Evolutionary conservation across 2,888 invertebrate genomes (phyloP), one percentile per base, ranked within the genome.

Genomic region (Drosophila anceps): DNA sequence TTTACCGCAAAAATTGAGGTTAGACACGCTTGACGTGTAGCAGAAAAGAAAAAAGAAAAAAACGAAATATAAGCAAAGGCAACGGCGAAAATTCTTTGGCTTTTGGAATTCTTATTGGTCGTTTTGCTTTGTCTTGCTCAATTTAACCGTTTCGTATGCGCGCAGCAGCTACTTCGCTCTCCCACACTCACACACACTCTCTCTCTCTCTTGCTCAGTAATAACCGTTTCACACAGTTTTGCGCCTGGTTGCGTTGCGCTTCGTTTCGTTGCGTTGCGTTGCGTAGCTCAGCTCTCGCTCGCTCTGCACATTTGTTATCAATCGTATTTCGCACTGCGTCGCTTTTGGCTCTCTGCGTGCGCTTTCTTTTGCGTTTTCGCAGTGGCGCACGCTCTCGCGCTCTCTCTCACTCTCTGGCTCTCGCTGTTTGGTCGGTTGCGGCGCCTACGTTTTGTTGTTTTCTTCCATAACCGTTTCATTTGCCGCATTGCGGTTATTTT

Each of bases 401-500:
- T 50, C 51, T n/a, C 53, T 54, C 2, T 2, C 48, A n/a, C 48
- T 39, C n/a, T 43, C 29, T 13, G 53, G 51, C 75, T 71, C 68
- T 83, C 67, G 44, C 33, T 41, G 15, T 58, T 58, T 53, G 69
- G 54, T 61, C 46, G 64, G 27, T 79, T 68, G 76, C 69, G 76
- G 70, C 76, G 69, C 66, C 53, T 84, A 66, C 69, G 85, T 77
- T 83, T 88, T 91, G 88, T 91, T 92, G 91, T 92, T 90, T 86
- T 86, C 88, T 90, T 88, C 87, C 67, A 80, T 87, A 90, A 91
- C 92, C 92, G 92, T 91, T 92, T 91, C 91, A 91, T 91, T 93
- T 93, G 93, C 93, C 93, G 93, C 93, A 93, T 91, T 93, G 93
- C 93, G 93, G 93, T 92, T 93, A 92, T 93, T 84, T 89, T 81